A percentile compares a stretch with the other conserved stretches of the same genome.
Evolutionary conservation across 2,797 vertebrate species (phyloP).

Genomic region (Clarias laeviceps): DNA sequence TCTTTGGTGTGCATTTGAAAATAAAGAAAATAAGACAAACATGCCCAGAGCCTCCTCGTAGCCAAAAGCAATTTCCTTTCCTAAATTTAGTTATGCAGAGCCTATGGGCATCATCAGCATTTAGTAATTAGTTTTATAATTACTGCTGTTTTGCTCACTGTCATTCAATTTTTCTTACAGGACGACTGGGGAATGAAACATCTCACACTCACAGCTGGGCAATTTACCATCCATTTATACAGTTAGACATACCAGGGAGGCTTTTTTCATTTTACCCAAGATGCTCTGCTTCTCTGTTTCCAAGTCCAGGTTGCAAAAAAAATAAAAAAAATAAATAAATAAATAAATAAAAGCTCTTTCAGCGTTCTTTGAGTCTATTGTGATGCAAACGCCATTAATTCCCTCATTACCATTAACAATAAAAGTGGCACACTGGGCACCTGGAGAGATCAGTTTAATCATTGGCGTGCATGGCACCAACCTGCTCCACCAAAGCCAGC

Average conservation of each 20-base stretch:
- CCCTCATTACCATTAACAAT: slow-evolving; percentile 65
- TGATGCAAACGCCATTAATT: slow-evolving; percentile 64
- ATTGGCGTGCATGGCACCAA: slow-evolving; percentile 53
- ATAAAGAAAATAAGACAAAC: slow-evolving; percentile 65
- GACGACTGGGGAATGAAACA: slow-evolving; percentile 93
- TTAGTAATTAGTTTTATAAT: slow-evolving; percentile 99
- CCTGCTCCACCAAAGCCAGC: slow-evolving; percentile 38
- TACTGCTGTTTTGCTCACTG: slow-evolving; percentile 95
- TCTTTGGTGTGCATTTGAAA: slow-evolving; percentile 62
- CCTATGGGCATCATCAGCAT: slow-evolving; percentile 99
- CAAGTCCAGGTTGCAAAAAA: slow-evolving; percentile 41
- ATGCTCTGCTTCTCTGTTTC: slow-evolving; percentile 42
- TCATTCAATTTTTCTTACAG: slow-evolving; percentile 96
- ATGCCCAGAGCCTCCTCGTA: slow-evolving; percentile 80
- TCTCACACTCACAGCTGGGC: slow-evolving; percentile 94
- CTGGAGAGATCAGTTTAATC: slow-evolving; percentile 60
- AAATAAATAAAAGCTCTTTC: slow-evolving; percentile 34
- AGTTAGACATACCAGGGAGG: slow-evolving; percentile 74
- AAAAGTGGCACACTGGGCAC: slow-evolving; percentile 58
- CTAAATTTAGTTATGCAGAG: slow-evolving; percentile 99
- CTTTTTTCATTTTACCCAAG: slow-evolving; percentile 45
- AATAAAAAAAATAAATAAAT: background rate
- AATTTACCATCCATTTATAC: slow-evolving; percentile 92
- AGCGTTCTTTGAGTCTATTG: slow-evolving; percentile 54
- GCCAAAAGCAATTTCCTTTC: slow-evolving; percentile 99